Base-by-base conservation (phyloP, 2,113 vertebrate species). In the Gobio gobio region DNA sequence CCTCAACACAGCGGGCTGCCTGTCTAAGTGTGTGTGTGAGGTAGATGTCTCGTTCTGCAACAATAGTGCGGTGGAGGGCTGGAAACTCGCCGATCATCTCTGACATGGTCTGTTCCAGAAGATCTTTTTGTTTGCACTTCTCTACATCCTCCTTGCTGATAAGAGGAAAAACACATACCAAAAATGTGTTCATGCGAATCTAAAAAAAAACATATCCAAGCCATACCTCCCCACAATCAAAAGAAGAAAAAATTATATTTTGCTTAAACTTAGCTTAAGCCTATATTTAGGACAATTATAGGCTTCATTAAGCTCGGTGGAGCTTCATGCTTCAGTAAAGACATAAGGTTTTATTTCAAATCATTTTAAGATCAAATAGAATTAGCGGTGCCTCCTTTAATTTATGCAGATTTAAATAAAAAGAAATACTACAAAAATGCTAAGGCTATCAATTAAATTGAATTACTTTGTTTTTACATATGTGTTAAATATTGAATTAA, bases 41-140 rank as follows among this genome's bases (percentile, higher is more conserved):
- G 94, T 99, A 99, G 93, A 99, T 87, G 90, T 99, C 98, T 51
- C 98, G 93, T 92, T 99, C 98, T 0, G 98, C 97, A 85, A 99
- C 98, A 1, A 99, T 99, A 0, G 98, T 98, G 87, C 97, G 96
- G 89, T 99, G 98, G 83, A 99, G 96, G 88, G 99, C 97, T 12
- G 98, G 98, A 88, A 99, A 99, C 92, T 99, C 98, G 51, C 98
- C 98, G 3, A 99, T 97, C 98, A 99, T 99, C 93, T 99, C 98
- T 0, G 97, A 97, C 98, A 99, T 99, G 91, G 98, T 99, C 94
- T 99, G 98, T 89, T 99, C 98, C 91, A 99, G 93, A 82, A 99
- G 94, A 92, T 99, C 98, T 91, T 99, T 99, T 93, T 99, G 98
- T 92, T 99, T 99, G 88, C 98, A 99, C 84, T 98, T 98, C 87